phyloP scores from a whole-genome alignment of 1,140 invertebrate genomes.

The Archivesica marissinica region DNA sequence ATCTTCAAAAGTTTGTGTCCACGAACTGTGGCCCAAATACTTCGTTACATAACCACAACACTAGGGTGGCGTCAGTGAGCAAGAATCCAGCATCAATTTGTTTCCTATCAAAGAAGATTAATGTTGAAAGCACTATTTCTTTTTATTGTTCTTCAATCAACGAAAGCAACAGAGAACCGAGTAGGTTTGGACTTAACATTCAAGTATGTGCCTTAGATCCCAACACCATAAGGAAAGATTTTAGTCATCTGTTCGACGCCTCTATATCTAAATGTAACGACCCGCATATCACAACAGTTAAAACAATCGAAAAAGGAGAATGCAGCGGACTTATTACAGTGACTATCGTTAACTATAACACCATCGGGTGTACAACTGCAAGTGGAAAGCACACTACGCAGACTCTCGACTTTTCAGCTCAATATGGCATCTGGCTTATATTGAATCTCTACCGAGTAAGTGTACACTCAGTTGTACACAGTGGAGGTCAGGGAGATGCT shows the following conservation, averaged over 20 bases:
- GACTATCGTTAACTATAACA: too few species aligned
- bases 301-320: neutral
- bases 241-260: too few species aligned
- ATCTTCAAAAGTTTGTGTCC: neutral
- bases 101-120: neutral
- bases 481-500: too few species aligned
- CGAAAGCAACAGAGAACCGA: neutral
- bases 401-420: too few species aligned
- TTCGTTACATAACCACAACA: neutral
- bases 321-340: too few species aligned
- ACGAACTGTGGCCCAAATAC: neutral
- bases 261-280: too few species aligned
- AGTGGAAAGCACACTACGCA: too few species aligned
- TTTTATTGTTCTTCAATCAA: neutral
- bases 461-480: too few species aligned
- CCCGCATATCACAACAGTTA: neutral
- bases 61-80: neutral
- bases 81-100: neutral
- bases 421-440: too few species aligned
- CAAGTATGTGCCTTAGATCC: neutral
- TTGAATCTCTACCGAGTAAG: too few species aligned
- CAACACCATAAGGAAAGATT: neutral
- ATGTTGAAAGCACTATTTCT: neutral
- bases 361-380: too few species aligned
- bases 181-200: neutral